Percentiles rank a stretch among this genome's conserved stretches.
Conservation (phyloP, 2,113 vertebrate species). For the Burhinus oedicnemus region DNA sequence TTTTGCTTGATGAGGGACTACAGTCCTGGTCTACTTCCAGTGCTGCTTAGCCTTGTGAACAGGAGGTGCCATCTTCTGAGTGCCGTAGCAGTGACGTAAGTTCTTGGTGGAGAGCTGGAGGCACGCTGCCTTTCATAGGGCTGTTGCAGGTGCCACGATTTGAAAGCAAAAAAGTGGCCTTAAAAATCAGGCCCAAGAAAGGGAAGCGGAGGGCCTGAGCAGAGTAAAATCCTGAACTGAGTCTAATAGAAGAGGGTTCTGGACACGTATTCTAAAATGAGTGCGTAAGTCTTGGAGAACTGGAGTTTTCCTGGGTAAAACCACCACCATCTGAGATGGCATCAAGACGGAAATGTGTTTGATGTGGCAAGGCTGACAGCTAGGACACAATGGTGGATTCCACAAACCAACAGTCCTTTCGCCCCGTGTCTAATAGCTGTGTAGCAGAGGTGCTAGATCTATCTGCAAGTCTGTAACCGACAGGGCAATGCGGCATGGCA, state of each 20-base stretch:
- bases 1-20: neutral
- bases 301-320: neutral
- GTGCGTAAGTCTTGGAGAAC: neutral
- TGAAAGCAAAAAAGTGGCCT: neutral
- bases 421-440: neutral
- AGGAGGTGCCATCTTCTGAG: neutral
- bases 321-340: neutral
- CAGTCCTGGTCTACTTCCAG: neutral
- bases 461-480: neutral
- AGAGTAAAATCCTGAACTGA: neutral
- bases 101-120: neutral
- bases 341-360: neutral
- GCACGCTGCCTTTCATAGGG: neutral
- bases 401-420: neutral
- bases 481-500: neutral
- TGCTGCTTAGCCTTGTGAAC: neutral
- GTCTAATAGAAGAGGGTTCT: neutral
- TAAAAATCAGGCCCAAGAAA: neutral
- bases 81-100: fast-evolving
- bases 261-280: neutral
- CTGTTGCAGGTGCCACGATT: neutral
- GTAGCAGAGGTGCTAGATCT: neutral
- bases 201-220: neutral
- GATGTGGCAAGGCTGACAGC: neutral
- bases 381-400: neutral